Evolutionary conservation across 1,140 invertebrate genomes (phyloP).

Genomic region (Zaprionus africanus): DNA sequence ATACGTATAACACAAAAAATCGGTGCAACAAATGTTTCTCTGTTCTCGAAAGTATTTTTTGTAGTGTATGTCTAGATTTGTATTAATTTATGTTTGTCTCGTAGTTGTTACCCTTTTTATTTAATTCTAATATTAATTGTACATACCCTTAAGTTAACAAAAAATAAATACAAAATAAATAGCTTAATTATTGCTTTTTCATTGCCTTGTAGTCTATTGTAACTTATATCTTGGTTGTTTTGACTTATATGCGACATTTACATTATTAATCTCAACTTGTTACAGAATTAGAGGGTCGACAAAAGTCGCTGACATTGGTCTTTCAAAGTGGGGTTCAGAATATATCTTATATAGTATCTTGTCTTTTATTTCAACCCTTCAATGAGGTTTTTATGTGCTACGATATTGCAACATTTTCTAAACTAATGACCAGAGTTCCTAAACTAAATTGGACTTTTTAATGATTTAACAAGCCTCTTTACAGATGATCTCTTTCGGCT

Average conservation of each 20-base stretch:
- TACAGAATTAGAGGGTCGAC: neutral
- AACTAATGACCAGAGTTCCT: slow-evolving; percentile 17
- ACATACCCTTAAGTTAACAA: slow-evolving; percentile 65
- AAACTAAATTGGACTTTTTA: neutral
- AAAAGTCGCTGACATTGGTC: neutral
- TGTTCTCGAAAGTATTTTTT: slow-evolving; percentile 63
- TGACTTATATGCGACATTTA: neutral
- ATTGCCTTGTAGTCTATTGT: neutral
- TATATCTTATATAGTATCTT: neutral
- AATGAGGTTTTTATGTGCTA: neutral
- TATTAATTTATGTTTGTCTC: slow-evolving; percentile 64
- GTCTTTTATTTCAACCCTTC: too few species aligned
- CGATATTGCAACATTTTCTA: neutral
- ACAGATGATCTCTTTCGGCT: slow-evolving; percentile 21
- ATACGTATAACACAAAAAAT: slow-evolving; percentile 38
- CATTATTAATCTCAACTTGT: neutral
- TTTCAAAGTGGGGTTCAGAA: neutral
- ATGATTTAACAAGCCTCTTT: neutral
- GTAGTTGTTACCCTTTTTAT: slow-evolving; percentile 61
- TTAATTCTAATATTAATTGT: slow-evolving; percentile 76
- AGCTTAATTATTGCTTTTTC: slow-evolving; percentile 9
- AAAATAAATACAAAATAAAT: slow-evolving; percentile 59
- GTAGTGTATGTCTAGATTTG: slow-evolving; percentile 62
- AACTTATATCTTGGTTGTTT: neutral
- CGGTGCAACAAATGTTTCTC: slow-evolving; percentile 38